A percentile compares a stretch with the other conserved stretches of the same genome.
phyloP scores from a whole-genome alignment of 2,113 vertebrate species.

The Zapus hudsonius region DNA sequence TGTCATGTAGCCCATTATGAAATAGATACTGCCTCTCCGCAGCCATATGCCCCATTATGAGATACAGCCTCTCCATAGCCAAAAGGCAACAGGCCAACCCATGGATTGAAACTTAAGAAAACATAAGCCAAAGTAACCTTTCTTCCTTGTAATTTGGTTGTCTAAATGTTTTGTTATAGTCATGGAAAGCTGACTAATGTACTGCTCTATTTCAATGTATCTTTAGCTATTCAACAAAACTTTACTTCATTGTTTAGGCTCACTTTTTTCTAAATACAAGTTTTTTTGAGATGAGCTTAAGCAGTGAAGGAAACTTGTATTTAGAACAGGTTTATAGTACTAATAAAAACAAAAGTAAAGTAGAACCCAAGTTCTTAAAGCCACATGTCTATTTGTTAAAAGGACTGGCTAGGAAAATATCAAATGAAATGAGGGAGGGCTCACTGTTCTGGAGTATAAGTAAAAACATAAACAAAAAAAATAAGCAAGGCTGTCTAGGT shows the following conservation, averaged over 20 bases:
- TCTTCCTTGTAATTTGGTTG: not conserved
- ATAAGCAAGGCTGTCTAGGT: not conserved
- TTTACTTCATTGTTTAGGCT: constrained; percentile 54
- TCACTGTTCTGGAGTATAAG: not conserved
- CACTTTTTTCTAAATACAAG: too few species aligned
- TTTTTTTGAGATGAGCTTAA: too few species aligned
- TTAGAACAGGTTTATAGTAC: constrained; percentile 50
- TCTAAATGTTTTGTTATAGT: not conserved
- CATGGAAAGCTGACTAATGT: not conserved
- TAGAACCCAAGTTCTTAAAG: not conserved
- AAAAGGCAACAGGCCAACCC: not conserved
- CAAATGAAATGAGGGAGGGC: not conserved
- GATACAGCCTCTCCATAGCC: not conserved
- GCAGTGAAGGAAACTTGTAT: too few species aligned
- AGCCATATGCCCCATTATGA: not conserved
- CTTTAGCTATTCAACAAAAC: constrained; percentile 36
- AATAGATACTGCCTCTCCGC: too few species aligned
- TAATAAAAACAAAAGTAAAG: constrained; percentile 45
- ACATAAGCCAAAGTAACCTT: not conserved
- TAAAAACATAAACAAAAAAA: not conserved
- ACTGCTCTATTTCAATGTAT: constrained; percentile 12
- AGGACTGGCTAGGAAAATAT: not conserved
- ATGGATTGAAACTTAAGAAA: too few species aligned
- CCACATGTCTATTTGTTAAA: not conserved
- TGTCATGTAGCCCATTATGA: too few species aligned